These are phyloP conservation scores for Leuciscus waleckii DNA, from an alignment of 2,797 vertebrate species.

Conservation along the genomic window DNA sequence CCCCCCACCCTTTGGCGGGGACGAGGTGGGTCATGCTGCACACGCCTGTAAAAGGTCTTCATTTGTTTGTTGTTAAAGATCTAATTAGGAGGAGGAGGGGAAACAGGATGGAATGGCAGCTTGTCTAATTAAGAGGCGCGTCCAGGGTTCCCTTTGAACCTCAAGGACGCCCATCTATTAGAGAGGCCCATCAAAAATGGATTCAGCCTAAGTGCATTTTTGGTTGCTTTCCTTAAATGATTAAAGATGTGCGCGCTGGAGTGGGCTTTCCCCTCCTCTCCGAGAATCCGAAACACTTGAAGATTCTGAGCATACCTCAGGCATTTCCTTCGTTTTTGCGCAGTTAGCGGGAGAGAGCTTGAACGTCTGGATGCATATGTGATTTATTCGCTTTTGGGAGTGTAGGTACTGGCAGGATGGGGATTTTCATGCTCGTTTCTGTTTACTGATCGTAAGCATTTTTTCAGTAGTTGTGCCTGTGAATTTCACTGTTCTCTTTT, in stretches of 20 bases:
- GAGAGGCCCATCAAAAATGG: constrained; percentile 85
- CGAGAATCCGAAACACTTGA: constrained; percentile 20
- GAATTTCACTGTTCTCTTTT: constrained; percentile 17
- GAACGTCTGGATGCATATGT: constrained; percentile 19
- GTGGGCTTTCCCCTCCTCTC: constrained; percentile 77
- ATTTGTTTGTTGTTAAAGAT: constrained; percentile 93
- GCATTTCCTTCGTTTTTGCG: constrained; percentile 36
- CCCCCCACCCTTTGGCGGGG: constrained; percentile 43
- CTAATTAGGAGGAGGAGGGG: constrained; percentile 90
- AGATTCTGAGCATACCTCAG: constrained; percentile 26
- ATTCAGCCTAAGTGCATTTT: constrained; percentile 86
- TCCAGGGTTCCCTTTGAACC: constrained; percentile 87
- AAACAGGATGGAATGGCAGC: constrained; percentile 82
- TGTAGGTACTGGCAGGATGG: constrained; percentile 29
- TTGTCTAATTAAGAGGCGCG: constrained; percentile 88
- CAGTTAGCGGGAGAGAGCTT: constrained; percentile 36
- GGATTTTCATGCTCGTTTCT: constrained; percentile 30
- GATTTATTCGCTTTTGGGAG: constrained; percentile 31
- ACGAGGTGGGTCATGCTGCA: constrained; percentile 46
- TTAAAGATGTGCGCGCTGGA: constrained; percentile 81
- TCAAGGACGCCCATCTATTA: constrained; percentile 92
- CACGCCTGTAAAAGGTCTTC: constrained; percentile 79
- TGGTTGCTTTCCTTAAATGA: constrained; percentile 85
- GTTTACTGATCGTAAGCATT: constrained; percentile 41
- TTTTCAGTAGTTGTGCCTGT: constrained; percentile 6